These are phyloP conservation scores for Anolis apletophallus DNA, from an alignment of 2,797 vertebrate species.

Conservation along the genomic window DNA sequence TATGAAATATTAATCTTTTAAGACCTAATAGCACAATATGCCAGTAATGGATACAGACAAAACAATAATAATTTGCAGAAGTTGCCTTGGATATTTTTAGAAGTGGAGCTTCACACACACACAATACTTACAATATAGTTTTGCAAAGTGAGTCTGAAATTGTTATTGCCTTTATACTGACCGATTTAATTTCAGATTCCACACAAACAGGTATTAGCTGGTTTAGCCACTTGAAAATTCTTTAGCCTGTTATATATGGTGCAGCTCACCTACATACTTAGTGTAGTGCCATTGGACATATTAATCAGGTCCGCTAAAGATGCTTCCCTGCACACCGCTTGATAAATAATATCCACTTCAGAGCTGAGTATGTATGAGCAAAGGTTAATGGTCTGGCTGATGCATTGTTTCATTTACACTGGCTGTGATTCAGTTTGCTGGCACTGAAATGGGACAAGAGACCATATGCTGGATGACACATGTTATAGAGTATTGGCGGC, in stretches of 20 bases:
- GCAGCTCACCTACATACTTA: constrained; percentile 9
- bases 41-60: background rate
- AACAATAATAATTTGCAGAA: background rate
- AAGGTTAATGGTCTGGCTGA: constrained; percentile 56
- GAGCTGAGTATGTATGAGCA: constrained; percentile 48
- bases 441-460: constrained; percentile 45
- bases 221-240: background rate
- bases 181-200: constrained; percentile 10
- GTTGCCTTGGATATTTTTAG: background rate
- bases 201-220: background rate
- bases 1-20: constrained; percentile 17
- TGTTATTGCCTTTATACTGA: background rate
- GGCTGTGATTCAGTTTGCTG: constrained; percentile 45
- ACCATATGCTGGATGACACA: constrained; percentile 14
- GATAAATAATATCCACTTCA: constrained; percentile 68
- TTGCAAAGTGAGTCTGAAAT: background rate
- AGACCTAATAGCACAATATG: background rate
- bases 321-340: constrained; percentile 48
- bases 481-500: constrained; percentile 17
- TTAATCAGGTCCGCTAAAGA: constrained; percentile 46
- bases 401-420: constrained; percentile 53
- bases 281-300: background rate
- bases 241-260: background rate
- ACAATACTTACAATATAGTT: background rate
- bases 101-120: too few relatives aligned